Base-by-base conservation (phyloP, 2,888 invertebrate species). In the Torymus tubicola region DNA sequence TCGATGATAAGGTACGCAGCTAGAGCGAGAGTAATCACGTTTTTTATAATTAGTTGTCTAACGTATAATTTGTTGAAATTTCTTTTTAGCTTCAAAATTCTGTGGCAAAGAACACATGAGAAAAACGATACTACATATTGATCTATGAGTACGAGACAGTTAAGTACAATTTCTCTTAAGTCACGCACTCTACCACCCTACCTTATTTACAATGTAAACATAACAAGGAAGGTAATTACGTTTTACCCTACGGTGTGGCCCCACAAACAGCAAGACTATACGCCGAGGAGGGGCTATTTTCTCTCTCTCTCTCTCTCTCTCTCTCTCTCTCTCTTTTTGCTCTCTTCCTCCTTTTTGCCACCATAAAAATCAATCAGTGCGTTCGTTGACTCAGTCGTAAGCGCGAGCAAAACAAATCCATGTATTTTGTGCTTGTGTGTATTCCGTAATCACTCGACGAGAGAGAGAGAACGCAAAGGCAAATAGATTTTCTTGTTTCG, bases 301-400 rank as follows among this genome's bases (percentile, higher is more conserved):
- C 31, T 31, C 31, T 24, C 24, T 24, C 24, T 24, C 24, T 24
- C 24, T 24, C 24, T 24, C 24, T 24, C 24, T 24, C 52, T 61
- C 11, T 52, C 4, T 50, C 52, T 18, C 2, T n/a, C 42, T 42
- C n/a, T 14, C n/a, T 42, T 14, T 64, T 42, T 31, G n/a, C 13
- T 42, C 42, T 31, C n/a, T 64, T 64, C 42, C 21, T 67, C 64
- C 64, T 64, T 42, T 71, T 58, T 71, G 67, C 61, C 55, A 21
- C 71, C 65, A 70, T 75, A 80, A 80, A 80, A 80, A 75, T 80
- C 75, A 80, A 71, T 75, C 75, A 70, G 60, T 63, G 58, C 65
- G 80, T 75, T 53, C 80, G 70, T 80, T 70, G 65, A 75, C 70
- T 80, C 61, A 68, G 68, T 55, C 73, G 57, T 14, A 8, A 31